Percentiles rank a stretch among this genome's conserved stretches.
Conservation (phyloP, 1,140 invertebrate species). For the Eumeta japonica region DNA sequence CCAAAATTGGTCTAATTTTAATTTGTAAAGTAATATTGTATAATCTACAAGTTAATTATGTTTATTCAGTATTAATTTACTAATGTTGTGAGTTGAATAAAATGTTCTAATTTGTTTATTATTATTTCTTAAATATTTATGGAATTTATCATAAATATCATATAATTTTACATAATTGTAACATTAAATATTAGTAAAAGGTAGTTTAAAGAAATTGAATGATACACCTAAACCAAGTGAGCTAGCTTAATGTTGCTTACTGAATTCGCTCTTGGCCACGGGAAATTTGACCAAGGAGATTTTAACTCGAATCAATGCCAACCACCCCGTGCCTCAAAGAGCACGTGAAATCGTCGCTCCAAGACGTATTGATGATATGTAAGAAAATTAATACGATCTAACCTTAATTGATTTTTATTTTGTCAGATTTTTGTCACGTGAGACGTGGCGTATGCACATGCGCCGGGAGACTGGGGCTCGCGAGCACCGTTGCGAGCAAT, state of each 20-base stretch:
- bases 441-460: slow-evolving; percentile 64
- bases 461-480: slow-evolving; percentile 63
- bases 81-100: no score
- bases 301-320: not conserved
- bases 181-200: no score
- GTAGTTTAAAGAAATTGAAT: no score
- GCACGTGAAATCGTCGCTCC: no score
- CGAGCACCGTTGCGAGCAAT: slow-evolving; percentile 60
- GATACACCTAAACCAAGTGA: no score
- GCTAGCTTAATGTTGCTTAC: not conserved
- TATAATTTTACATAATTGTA: no score
- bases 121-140: no score
- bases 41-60: not conserved
- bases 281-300: not conserved
- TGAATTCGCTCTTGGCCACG: not conserved
- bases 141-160: no score
- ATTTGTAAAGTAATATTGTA: not conserved
- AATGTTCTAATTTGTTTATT: no score
- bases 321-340: not conserved
- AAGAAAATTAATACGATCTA: slow-evolving; percentile 1
- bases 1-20: not conserved
- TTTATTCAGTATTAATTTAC: not conserved
- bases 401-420: slow-evolving; percentile 9
- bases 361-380: no score
- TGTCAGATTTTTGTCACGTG: slow-evolving; percentile 64